These are phyloP conservation scores for Adrianichthys oophorus DNA, from an alignment of 2,797 vertebrate genomes.

Conservation along the genomic window DNA sequence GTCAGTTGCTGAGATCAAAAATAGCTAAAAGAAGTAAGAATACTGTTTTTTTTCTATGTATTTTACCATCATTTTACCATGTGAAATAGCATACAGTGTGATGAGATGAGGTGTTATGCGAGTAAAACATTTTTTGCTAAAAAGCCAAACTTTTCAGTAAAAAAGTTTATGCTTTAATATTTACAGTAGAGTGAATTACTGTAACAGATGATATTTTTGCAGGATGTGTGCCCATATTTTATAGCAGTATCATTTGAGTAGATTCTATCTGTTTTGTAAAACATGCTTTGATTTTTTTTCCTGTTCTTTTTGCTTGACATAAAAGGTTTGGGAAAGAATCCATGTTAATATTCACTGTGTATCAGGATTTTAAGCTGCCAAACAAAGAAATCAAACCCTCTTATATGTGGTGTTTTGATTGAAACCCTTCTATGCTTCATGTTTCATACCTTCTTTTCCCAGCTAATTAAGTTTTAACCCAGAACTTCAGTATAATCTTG, in stretches of 20 bases:
- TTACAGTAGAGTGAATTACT: too few species aligned
- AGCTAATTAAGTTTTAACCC: slow-evolving; percentile 17
- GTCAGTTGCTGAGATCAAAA: slow-evolving; percentile 4
- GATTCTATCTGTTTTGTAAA: slow-evolving; percentile 11
- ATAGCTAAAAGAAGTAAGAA: not conserved
- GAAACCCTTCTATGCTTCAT: slow-evolving; percentile 1
- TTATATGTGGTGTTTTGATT: slow-evolving; percentile 17
- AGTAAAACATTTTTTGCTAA: too few species aligned
- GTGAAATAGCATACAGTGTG: too few species aligned
- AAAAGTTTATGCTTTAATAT: too few species aligned
- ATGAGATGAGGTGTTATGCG: too few species aligned
- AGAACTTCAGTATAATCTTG: slow-evolving; percentile 20
- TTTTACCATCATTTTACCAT: too few species aligned
- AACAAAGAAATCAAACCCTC: slow-evolving; percentile 1
- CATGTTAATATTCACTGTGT: slow-evolving; percentile 6
- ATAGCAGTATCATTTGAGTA: not conserved
- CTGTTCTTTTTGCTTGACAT: too few species aligned
- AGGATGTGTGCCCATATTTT: too few species aligned
- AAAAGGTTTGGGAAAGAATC: not conserved
- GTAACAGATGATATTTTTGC: too few species aligned
- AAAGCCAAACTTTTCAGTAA: too few species aligned
- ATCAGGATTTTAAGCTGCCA: slow-evolving; percentile 1
- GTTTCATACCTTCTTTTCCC: not conserved
- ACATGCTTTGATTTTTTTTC: slow-evolving; percentile 2
- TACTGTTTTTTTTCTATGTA: too few species aligned